Evolutionary conservation across 1,140 invertebrate genomes (phyloP), one percentile per base, ranked within the genome.

Genomic region (Hydropsyche tenuis): DNA sequence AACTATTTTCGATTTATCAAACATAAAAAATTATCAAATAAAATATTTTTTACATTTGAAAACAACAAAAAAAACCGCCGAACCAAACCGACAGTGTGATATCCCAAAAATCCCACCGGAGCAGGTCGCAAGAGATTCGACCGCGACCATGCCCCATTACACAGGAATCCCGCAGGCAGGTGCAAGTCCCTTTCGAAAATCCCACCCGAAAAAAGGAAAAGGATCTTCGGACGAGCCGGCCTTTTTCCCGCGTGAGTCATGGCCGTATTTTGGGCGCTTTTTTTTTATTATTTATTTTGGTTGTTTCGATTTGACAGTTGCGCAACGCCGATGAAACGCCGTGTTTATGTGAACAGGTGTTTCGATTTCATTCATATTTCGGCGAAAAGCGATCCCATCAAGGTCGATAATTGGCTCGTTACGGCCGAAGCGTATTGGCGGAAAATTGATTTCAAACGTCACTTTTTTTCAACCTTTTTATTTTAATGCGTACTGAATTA

Each of bases 121-220:
- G 43, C 63, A 22, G 20, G 66, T 53, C 51, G 25, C n/a, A 48
- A 51, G 42, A 69, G 42, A 69, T 42, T 53, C 12, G 46, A 37
- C 6, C 42, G 11, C 2, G 68, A 16, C 27, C 30, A 37, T 9
- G 9, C 30, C 30, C 30, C 42, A 70, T 70, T 70, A 70, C 9
- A 14, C 23, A 30, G 68, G 51, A 43, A 70, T 70, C 68, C 48
- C 56, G 48, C n/a, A 9, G 68, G 68, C 68, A 70, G 68, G 68
- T 70, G 68, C 68, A 56, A 42, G 7, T 23, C 27, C 25, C 63
- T 18, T 65, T 18, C 53, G 23, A 60, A 60, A 60, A 23, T 51
- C 23, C 4, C 53, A 2, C 14, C 6, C 7, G 14, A 27, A 60
- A 60, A 60, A 27, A 22, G 18, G 18, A 60, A 20, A 37, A 37